Evolutionary conservation across 2,888 invertebrate species (phyloP).

Genomic region (Patella caerulea): DNA sequence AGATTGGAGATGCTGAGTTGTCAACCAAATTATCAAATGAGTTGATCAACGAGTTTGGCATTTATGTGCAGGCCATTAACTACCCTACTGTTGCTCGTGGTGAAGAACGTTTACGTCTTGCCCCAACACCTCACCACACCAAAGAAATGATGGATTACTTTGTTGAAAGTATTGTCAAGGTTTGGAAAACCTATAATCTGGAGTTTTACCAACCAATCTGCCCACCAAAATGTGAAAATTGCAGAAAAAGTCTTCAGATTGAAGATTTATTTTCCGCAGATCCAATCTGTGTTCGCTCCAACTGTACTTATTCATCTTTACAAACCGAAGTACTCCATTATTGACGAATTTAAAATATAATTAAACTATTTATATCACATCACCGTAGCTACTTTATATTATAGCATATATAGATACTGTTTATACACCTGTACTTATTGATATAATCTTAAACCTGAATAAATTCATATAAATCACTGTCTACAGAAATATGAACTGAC

Average conservation of each 20-base stretch:
- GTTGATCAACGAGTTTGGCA: conserved; percentile 86
- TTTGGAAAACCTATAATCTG: conserved; percentile 85
- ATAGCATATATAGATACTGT: no score
- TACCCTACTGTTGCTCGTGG: conserved; percentile 96
- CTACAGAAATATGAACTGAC: no score
- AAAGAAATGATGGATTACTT: conserved; percentile 88
- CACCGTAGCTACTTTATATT: no score
- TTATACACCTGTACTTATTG: no score
- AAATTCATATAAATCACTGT: no score
- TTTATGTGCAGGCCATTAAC: conserved; percentile 98
- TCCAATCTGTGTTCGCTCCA: conserved; percentile 56
- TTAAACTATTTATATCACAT: no score
- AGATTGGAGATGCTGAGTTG: conserved; percentile 87
- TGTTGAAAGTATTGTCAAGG: conserved; percentile 76
- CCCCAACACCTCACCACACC: conserved; percentile 95
- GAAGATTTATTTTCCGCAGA: conserved; percentile 48
- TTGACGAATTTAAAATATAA: no score
- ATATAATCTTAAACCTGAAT: no score
- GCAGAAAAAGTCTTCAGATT: conserved; percentile 51
- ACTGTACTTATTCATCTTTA: conserved; percentile 61
- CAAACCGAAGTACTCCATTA: conserved; percentile 39
- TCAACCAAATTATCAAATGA: conserved; percentile 87
- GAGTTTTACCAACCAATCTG: conserved; percentile 53
- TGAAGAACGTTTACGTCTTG: conserved; percentile 90
- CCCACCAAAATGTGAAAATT: conserved; percentile 57